Evolutionary conservation across 1,140 invertebrate genomes (phyloP).

Genomic region (Ooceraea biroi): DNA sequence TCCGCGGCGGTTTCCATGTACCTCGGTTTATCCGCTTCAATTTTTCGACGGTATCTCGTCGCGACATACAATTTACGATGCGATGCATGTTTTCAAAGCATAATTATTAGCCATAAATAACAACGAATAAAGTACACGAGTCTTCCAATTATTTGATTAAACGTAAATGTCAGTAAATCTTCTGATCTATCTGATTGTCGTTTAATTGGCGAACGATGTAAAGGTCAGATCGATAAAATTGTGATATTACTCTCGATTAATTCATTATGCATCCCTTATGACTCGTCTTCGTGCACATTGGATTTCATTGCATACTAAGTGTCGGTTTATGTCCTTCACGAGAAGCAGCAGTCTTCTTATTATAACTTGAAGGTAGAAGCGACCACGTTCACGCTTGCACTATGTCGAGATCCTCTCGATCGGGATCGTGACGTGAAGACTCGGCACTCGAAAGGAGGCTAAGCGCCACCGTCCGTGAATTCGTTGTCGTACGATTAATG

Average conservation of each 20-base stretch:
- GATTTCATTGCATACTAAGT: constrained; percentile 2
- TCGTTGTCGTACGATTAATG: constrained; percentile 60
- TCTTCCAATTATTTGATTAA: neutral
- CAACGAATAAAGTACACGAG: neutral
- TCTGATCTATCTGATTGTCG: neutral
- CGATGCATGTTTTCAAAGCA: neutral
- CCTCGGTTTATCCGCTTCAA: neutral
- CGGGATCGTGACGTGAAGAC: constrained; percentile 43
- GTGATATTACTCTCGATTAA: constrained; percentile 12
- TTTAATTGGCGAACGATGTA: neutral
- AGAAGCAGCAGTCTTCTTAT: constrained; percentile 17
- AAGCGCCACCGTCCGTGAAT: constrained; percentile 74
- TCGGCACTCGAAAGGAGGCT: constrained; percentile 71
- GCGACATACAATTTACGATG: neutral
- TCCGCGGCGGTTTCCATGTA: neutral
- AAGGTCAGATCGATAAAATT: neutral
- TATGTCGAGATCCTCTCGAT: constrained; percentile 22
- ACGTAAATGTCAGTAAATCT: neutral
- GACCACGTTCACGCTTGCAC: neutral
- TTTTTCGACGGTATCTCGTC: neutral
- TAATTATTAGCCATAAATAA: neutral
- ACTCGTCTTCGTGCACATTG: neutral
- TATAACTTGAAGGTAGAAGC: constrained; percentile 30
- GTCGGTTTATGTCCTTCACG: constrained; percentile 24
- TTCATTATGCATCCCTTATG: constrained; percentile 9